Percentiles rank a stretch among this genome's conserved stretches.
Evolutionary conservation across 2,113 vertebrate species (phyloP).

Genomic region (Lanius ludovicianus): DNA sequence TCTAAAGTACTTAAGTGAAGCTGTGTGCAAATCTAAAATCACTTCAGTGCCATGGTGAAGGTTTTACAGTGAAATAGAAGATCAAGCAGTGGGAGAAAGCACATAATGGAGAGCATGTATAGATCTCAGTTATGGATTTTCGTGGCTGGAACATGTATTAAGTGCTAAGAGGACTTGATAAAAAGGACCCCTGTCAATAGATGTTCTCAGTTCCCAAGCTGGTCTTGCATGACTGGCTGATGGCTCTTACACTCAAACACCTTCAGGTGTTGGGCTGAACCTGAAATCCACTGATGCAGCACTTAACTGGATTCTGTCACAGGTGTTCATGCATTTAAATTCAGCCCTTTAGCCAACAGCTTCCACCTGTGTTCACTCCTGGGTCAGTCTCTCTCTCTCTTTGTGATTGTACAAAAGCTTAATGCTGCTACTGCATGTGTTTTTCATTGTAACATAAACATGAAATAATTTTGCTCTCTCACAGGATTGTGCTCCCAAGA

Average conservation of each 20-base stretch:
- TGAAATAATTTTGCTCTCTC: background rate
- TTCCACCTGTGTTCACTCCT: background rate
- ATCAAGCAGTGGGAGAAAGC: background rate
- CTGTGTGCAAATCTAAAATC: background rate
- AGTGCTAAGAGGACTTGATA: background rate
- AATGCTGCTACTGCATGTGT: background rate
- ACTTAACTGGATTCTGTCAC: background rate
- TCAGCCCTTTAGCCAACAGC: background rate
- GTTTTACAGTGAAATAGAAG: background rate
- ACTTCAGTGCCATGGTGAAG: background rate
- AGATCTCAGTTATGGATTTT: background rate
- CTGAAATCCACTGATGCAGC: background rate
- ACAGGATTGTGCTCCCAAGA: background rate
- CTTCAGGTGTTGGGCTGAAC: background rate
- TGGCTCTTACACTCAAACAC: background rate
- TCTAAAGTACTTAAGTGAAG: background rate
- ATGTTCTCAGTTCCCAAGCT: background rate
- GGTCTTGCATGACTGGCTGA: background rate
- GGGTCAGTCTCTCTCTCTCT: background rate
- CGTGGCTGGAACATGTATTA: background rate
- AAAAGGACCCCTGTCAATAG: background rate
- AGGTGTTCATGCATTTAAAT: background rate
- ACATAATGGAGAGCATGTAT: background rate
- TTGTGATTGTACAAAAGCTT: background rate
- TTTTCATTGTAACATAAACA: background rate